These are phyloP conservation scores for Rhopalosiphum maidis DNA, from an alignment of 1,140 invertebrate species.

Conservation along the genomic window DNA sequence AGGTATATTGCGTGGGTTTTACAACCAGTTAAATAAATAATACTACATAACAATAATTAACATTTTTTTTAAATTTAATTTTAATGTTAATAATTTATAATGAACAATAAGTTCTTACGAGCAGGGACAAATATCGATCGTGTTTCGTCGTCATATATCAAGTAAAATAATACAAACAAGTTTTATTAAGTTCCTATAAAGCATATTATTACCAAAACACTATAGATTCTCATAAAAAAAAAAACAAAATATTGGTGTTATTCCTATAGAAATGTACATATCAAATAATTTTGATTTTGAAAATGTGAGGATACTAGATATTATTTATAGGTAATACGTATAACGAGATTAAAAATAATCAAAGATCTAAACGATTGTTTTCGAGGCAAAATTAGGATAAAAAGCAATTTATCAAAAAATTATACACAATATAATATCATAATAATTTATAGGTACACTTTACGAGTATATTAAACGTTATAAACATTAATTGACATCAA, in stretches of 20 bases:
- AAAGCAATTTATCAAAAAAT: not conserved
- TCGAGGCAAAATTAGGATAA: not conserved
- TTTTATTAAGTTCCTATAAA: not conserved
- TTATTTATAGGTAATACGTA: not conserved
- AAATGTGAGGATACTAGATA: too few species aligned
- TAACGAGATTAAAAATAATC: not conserved
- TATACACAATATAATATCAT: not conserved
- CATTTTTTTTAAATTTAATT: not conserved
- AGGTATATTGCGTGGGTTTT: not conserved
- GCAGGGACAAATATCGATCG: not conserved
- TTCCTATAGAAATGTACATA: not conserved
- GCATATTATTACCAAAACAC: not conserved
- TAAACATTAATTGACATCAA: not conserved
- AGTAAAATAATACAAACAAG: not conserved
- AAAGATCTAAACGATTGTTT: not conserved
- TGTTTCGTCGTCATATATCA: not conserved
- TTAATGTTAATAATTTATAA: not conserved
- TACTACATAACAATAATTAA: not conserved
- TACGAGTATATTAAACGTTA: not conserved
- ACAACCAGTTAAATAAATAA: conserved; percentile 13
- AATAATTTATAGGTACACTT: too few species aligned
- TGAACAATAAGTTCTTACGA: not conserved
- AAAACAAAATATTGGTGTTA: not conserved
- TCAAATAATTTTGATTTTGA: too few species aligned
- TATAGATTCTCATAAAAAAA: not conserved